Percentiles rank a stretch among this genome's conserved stretches.
These are phyloP conservation scores for Ormyrus nitidulus DNA, from an alignment of 2,888 invertebrate genomes.

Conservation along the genomic window DNA sequence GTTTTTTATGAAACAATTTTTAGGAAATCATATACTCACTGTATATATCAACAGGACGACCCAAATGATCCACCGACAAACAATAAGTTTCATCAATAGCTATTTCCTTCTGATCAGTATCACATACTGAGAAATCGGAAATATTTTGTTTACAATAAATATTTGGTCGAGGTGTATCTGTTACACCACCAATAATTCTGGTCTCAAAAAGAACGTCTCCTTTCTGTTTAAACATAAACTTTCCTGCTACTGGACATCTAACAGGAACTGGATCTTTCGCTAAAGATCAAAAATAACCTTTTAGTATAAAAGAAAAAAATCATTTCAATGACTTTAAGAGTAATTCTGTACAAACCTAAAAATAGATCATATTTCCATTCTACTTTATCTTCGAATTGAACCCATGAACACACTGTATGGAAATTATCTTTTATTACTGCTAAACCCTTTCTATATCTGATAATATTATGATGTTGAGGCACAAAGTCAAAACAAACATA, in stretches of 20 bases:
- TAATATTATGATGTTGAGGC: constrained; percentile 96
- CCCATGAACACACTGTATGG: constrained; percentile 95
- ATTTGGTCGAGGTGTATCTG: constrained; percentile 93
- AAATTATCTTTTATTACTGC: constrained; percentile 94
- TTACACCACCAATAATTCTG: constrained; percentile 96
- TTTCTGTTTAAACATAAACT: constrained; percentile 93
- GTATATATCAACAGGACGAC: constrained; percentile 96
- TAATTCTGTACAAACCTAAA: constrained; percentile 75
- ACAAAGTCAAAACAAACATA: constrained; percentile 98
- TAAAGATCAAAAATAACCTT: constrained; percentile 60
- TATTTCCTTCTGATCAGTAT: constrained; percentile 95
- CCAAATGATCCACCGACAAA: constrained; percentile 95
- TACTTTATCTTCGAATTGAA: constrained; percentile 89
- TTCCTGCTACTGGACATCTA: constrained; percentile 96
- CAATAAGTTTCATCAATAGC: constrained; percentile 97
- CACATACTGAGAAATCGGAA: constrained; percentile 97
- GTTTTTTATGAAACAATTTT: too few species aligned
- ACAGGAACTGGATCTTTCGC: constrained; percentile 94
- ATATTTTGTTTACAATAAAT: constrained; percentile 94
- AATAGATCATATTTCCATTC: constrained; percentile 93
- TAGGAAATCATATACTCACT: constrained; percentile 76
- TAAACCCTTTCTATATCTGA: constrained; percentile 90
- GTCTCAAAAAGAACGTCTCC: constrained; percentile 95
- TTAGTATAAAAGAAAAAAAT: constrained; percentile 3
- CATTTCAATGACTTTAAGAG: too few species aligned